Conservation (phyloP, 1,140 invertebrate genomes). For the Sinonovacula constricta region DNA sequence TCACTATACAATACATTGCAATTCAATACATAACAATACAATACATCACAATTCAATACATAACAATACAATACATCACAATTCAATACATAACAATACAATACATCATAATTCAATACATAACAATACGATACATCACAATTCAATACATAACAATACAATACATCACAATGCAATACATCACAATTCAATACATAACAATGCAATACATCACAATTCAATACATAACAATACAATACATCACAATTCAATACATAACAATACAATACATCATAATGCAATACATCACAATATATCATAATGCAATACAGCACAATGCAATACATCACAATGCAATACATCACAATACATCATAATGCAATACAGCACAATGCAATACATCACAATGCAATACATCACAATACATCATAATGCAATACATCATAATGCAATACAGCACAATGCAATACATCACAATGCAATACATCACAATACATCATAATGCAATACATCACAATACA, state of each 20-base stretch:
- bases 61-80: not conserved
- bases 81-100: not conserved
- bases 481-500: not conserved
- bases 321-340: slow-evolving; percentile 22
- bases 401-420: slow-evolving; percentile 41
- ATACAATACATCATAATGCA: slow-evolving; percentile 11
- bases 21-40: not conserved
- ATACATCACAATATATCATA: slow-evolving; percentile 20
- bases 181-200: not conserved
- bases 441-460: slow-evolving; percentile 57
- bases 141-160: not conserved
- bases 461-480: not conserved
- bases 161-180: not conserved
- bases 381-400: slow-evolving; percentile 33
- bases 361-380: slow-evolving; percentile 14
- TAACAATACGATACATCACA: not conserved
- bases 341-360: slow-evolving; percentile 6
- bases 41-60: not conserved
- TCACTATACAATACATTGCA: not conserved
- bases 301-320: slow-evolving; percentile 21
- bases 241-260: not conserved
- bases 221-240: not conserved
- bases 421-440: slow-evolving; percentile 35
- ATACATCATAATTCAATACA: not conserved
- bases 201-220: not conserved